Evolutionary conservation across 1,140 invertebrate species (phyloP).

Genomic region (Lucilia cuprina): DNA sequence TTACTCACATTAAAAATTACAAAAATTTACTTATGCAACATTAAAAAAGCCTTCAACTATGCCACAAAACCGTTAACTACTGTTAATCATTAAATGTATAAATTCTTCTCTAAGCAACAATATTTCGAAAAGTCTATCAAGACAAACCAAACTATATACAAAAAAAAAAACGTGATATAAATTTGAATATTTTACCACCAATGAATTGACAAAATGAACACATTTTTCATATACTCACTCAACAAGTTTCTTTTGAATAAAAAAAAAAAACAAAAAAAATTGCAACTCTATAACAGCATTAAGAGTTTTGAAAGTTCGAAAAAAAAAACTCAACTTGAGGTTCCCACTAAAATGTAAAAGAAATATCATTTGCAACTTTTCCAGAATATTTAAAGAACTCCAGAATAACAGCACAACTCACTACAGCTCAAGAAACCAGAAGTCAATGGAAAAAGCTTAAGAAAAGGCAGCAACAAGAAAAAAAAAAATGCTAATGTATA

Average conservation of each 20-base stretch:
- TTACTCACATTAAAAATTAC: too few relatives aligned
- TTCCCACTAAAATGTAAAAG: not conserved
- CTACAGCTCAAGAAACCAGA: not conserved
- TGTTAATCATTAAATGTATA: not conserved
- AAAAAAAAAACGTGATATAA: not conserved
- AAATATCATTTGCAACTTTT: conserved; percentile 12
- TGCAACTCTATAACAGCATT: not conserved
- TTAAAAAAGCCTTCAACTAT: not conserved
- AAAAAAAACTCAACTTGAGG: not conserved
- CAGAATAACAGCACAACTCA: not conserved
- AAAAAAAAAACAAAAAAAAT: not conserved
- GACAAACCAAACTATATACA: too few relatives aligned
- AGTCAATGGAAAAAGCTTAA: not conserved
- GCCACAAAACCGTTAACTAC: not conserved
- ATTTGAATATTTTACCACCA: conserved; percentile 15
- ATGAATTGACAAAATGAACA: not conserved
- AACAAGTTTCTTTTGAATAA: not conserved
- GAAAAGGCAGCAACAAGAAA: too few relatives aligned
- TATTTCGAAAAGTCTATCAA: not conserved
- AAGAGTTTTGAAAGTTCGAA: not conserved
- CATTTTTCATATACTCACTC: not conserved
- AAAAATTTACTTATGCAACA: not conserved
- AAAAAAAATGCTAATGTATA: conserved; percentile 7
- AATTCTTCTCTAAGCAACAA: not conserved
- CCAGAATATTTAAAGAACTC: conserved; percentile 10